A percentile compares a stretch with the other conserved stretches of the same genome.
Evolutionary conservation across 2,797 vertebrate species (phyloP).

Genomic region (Hydrocynus forskahlii): DNA sequence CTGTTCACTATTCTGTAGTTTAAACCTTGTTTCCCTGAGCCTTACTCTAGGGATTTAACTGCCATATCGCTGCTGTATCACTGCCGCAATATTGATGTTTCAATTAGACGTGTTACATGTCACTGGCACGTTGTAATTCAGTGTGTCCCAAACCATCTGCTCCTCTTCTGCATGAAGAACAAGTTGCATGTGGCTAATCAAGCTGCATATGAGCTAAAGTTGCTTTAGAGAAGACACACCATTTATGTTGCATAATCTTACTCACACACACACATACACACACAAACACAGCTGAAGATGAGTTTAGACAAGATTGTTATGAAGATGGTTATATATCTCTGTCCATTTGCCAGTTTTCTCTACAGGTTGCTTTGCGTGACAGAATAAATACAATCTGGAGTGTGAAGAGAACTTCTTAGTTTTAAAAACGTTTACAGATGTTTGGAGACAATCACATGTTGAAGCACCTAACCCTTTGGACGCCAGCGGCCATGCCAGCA

Average conservation of each 20-base stretch:
- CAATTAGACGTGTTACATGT: slow-evolving; percentile 81
- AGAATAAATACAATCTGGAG: not conserved
- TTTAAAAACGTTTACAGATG: not conserved
- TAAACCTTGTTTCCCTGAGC: not conserved
- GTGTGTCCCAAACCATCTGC: slow-evolving; percentile 80
- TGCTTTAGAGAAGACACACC: not conserved
- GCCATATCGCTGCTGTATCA: not conserved
- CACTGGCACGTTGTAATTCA: slow-evolving; percentile 72
- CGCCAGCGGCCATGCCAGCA: too few relatives aligned
- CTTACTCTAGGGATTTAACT: slow-evolving; percentile 10
- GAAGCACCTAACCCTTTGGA: not conserved
- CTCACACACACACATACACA: not conserved
- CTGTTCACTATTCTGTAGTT: not conserved
- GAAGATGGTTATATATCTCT: slow-evolving; percentile 78
- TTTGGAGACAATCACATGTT: not conserved
- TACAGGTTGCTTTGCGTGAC: not conserved
- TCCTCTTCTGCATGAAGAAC: slow-evolving; percentile 78
- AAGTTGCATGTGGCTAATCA: slow-evolving; percentile 82
- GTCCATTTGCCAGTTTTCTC: slow-evolving; percentile 73
- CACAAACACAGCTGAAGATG: not conserved
- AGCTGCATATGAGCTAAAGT: slow-evolving; percentile 75
- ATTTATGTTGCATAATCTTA: not conserved
- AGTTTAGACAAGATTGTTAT: slow-evolving; percentile 79
- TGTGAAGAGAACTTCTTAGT: not conserved
- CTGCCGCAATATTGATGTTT: slow-evolving; percentile 81